Conservation (phyloP, 2,888 invertebrate genomes). For the Hemicrepidius hirtus region DNA sequence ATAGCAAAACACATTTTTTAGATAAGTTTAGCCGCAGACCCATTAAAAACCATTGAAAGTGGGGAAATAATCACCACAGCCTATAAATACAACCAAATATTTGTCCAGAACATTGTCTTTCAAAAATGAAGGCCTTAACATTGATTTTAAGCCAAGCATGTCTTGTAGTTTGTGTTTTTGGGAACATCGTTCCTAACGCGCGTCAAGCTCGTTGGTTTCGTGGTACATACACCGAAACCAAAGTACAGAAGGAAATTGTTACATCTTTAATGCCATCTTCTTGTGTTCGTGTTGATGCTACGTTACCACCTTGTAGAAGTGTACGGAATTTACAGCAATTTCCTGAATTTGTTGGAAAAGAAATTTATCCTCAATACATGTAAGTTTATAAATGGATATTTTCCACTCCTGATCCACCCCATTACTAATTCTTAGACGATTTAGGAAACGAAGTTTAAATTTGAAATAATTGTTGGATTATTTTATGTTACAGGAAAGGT, state of each 20-base stretch:
- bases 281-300: constrained; percentile 68
- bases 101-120: background rate
- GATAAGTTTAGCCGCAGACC: constrained; percentile 16
- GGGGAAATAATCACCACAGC: background rate
- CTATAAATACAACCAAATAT: constrained; percentile 22
- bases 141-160: background rate
- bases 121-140: constrained; percentile 22
- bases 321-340: constrained; percentile 65
- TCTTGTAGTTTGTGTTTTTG: background rate
- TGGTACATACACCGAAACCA: constrained; percentile 63
- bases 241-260: constrained; percentile 62
- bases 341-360: constrained; percentile 60
- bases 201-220: constrained; percentile 58
- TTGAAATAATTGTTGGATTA: no score
- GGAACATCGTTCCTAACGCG: constrained; percentile 31
- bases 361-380: constrained; percentile 31
- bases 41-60: constrained; percentile 15
- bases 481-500: constrained; percentile 29
- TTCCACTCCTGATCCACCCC: no score
- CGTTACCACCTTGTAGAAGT: constrained; percentile 68
- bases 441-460: no score
- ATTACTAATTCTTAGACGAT: no score
- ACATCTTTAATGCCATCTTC: constrained; percentile 69
- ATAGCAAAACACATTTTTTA: constrained; percentile 12
- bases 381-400: no score